Base-by-base conservation (phyloP, 1,140 invertebrate genomes). In the Aphelinus certus region DNA sequence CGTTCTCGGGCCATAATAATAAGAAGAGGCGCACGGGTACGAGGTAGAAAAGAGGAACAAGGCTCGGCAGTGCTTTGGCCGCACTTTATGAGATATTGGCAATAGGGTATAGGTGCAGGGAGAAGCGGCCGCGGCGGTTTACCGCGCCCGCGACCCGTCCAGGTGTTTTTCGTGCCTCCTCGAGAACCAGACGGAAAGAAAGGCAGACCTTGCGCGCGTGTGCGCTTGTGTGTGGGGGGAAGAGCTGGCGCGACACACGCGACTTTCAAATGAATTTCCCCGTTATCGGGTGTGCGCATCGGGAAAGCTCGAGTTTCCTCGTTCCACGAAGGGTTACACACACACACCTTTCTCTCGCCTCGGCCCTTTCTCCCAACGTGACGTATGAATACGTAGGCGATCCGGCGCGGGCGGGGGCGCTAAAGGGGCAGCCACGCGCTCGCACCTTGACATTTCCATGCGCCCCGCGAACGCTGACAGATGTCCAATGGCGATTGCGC, bases 11-110 rank as follows among this genome's bases (percentile, higher is more conserved):
- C 58, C 56, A 57, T 58, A 47, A 62, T 43, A 6, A 48, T 63
- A 46, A 7, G 7, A 2, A 26, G 26, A 26, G 26, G 26, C 26
- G 26, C 26, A 26, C 26, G 26, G 26, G 42, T 42, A 7, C 9
- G 63, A 7, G 48, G 26, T n/a, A 66, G 47, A 66, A 26, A 26
- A 26, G 26, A 26, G 26, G 26, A 26, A 26, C 26, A 66, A 66
- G 26, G 56, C 2, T n/a, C 56, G 43, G 6, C 45, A 26, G 56
- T 42, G 48, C 42, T 47, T 26, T 9, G 51, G 1, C 56, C 46
- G 45, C 9, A 48, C 7, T 73, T 73, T 73, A 73, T 67, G 71
- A 73, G 71, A 73, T 67, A 73, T 73, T 67, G 71, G 71, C 69
- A 63, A 61, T 63, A 46, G 60, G 48, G 43, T 58, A 69, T 47